Conservation (phyloP, 2,113 vertebrate genomes). For the Argyrosomus japonicus region DNA sequence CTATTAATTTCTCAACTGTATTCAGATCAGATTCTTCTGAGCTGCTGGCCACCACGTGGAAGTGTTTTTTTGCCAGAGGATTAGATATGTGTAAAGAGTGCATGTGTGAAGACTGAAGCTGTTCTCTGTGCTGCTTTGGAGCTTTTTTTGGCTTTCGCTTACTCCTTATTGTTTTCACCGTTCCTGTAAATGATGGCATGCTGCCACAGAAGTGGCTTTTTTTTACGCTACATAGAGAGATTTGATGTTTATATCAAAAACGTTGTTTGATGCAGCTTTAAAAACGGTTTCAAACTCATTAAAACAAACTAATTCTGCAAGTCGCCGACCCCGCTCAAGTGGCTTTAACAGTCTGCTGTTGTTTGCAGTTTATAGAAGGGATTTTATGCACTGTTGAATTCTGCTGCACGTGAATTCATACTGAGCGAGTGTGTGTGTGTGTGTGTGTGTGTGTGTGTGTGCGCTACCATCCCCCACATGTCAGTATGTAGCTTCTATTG, state of each 20-base stretch:
- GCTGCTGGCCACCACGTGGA: background rate
- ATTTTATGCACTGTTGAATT: conserved; percentile 15
- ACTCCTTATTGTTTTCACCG: background rate
- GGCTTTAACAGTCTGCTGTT: background rate
- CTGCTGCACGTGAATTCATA: background rate
- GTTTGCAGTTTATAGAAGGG: background rate
- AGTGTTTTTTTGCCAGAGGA: background rate
- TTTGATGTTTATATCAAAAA: background rate
- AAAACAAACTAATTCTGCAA: background rate
- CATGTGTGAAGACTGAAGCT: background rate
- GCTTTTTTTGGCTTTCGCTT: background rate
- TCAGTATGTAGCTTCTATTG: conserved; percentile 25
- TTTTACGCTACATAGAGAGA: background rate
- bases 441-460: conserved; percentile 1
- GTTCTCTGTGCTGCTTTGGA: background rate
- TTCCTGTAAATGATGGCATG: background rate
- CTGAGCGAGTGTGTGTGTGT: background rate
- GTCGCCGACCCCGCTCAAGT: background rate
- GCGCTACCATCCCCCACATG: conserved; percentile 47
- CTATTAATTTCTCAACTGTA: conserved; percentile 17
- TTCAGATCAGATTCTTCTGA: conserved; percentile 22
- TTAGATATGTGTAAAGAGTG: conserved; percentile 16
- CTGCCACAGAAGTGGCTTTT: background rate
- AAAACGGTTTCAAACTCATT: background rate
- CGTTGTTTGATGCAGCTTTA: background rate